Conservation (phyloP, 2,113 vertebrate species). For the Sander vitreus region DNA sequence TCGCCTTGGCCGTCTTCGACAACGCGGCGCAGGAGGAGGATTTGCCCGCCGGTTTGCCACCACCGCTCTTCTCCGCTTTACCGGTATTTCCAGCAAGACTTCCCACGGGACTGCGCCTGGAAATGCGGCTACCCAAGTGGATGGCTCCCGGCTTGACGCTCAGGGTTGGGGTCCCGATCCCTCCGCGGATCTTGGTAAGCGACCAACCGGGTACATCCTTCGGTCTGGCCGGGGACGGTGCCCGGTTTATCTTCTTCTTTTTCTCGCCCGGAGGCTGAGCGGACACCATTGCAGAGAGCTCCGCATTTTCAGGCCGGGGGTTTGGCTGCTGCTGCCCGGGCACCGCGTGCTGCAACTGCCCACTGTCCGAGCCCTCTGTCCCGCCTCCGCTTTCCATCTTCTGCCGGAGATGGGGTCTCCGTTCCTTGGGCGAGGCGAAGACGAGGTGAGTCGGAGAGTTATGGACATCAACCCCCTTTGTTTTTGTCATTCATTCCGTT, state of each 20-base stretch:
- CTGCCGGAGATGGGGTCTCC: conserved; percentile 82
- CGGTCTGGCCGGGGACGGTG: conserved; percentile 92
- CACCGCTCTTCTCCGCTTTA: conserved; percentile 70
- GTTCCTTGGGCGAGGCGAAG: conserved; percentile 84
- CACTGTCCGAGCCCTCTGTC: conserved; percentile 75
- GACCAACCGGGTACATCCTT: conserved; percentile 93
- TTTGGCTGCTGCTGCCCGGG: conserved; percentile 38
- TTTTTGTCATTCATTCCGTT: conserved; percentile 90
- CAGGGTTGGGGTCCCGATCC: conserved; percentile 83
- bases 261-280: conserved; percentile 73
- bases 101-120: conserved; percentile 82
- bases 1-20: conserved; percentile 66
- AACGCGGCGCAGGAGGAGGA: conserved; percentile 38
- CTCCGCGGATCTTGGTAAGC: conserved; percentile 89
- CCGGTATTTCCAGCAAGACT: conserved; percentile 74
- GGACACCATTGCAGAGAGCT: conserved; percentile 46
- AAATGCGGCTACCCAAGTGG: conserved; percentile 82
- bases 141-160: conserved; percentile 85
- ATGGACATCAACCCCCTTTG: conserved; percentile 87
- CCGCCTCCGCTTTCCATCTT: conserved; percentile 86
- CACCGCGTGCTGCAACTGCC: conserved; percentile 67
- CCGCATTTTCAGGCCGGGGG: conserved; percentile 46
- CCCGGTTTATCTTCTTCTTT: conserved; percentile 89
- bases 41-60: conserved; percentile 67
- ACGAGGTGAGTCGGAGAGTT: conserved; percentile 79